Evolutionary conservation across 2,888 invertebrate genomes (phyloP).

Genomic region (Achlya flavicornis): DNA sequence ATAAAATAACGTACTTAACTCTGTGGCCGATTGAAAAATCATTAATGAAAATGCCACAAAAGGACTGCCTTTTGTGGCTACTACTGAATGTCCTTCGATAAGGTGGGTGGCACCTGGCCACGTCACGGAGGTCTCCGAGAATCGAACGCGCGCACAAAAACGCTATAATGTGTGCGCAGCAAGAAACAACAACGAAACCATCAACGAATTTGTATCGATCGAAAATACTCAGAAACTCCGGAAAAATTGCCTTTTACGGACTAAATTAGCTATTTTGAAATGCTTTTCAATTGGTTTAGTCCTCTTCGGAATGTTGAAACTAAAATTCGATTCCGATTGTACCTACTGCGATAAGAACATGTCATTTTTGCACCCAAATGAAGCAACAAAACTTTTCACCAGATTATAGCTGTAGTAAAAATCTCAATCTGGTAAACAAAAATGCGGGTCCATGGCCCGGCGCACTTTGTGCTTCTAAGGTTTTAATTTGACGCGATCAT

Average conservation of each 20-base stretch:
- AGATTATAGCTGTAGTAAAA: neutral
- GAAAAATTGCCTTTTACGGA: conserved; percentile 42
- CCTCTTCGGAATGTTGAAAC: neutral
- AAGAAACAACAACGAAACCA: conserved; percentile 33
- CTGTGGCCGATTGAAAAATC: conserved; percentile 5
- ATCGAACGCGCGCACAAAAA: conserved; percentile 41
- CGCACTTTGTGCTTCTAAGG: neutral
- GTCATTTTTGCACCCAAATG: neutral
- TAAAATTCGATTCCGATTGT: conserved; percentile 2
- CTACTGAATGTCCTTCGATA: conserved; percentile 13
- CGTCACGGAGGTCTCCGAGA: conserved; percentile 35
- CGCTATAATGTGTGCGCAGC: conserved; percentile 31
- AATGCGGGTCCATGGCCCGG: neutral
- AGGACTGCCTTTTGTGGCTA: too few relatives aligned
- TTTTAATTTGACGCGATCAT: neutral
- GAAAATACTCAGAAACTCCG: conserved; percentile 37
- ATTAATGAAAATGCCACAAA: conserved; percentile 13
- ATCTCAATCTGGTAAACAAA: too few relatives aligned
- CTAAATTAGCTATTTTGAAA: conserved; percentile 14
- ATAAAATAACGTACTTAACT: neutral
- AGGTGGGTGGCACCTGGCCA: conserved; percentile 34
- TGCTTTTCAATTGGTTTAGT: conserved; percentile 6
- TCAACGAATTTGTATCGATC: conserved; percentile 32
- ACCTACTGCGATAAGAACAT: neutral
- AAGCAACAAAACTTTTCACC: neutral